Base-by-base conservation (phyloP, 2,113 vertebrate genomes). In the Carassius gibelio region DNA sequence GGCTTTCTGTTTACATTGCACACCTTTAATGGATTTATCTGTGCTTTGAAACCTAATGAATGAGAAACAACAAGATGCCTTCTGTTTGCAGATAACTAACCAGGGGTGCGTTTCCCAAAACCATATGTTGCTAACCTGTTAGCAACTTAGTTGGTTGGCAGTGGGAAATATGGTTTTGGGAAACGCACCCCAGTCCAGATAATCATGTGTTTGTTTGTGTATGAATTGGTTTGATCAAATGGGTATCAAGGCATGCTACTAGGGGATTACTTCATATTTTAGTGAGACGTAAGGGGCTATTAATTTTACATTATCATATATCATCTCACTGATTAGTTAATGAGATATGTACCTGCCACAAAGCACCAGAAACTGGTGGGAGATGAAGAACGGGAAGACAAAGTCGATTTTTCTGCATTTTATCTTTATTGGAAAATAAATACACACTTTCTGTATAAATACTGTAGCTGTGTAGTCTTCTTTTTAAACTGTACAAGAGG, bases 381-480 rank as follows among this genome's bases (percentile, higher is more conserved):
- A 71, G 30, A 71, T 82, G 81, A 68, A 19, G 36, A 59, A 76
- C 30, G 69, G 42, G 48, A 57, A 57, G 17, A 76, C 30, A 82
- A 78, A 71, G 23, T 90, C 72, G 89, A 88, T 42, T 72, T 42
- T 90, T 89, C 77, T 90, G 89, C 91, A 88, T 1, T 48, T 48
- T 48, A 3, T 48, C 83, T 88, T 96, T 97, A 97, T 96, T 97
- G 96, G 95, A 97, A 97, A 97, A 97, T 95, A 95, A 96, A 96
- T 55, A 96, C 94, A 95, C 94, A 91, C 95, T 96, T 96, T 96
- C 94, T 96, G 91, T 95, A 96, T 94, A 96, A 96, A 96, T 93
- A 96, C 88, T 50, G 93, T 80, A 75, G 95, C 82, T 0, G 91
- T 95, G 90, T 93, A 94, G 94, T 93, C 90, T 91, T 90, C 91